These are phyloP conservation scores for Drosophila nasuta DNA, from an alignment of 1,140 invertebrate species.

Conservation along the genomic window DNA sequence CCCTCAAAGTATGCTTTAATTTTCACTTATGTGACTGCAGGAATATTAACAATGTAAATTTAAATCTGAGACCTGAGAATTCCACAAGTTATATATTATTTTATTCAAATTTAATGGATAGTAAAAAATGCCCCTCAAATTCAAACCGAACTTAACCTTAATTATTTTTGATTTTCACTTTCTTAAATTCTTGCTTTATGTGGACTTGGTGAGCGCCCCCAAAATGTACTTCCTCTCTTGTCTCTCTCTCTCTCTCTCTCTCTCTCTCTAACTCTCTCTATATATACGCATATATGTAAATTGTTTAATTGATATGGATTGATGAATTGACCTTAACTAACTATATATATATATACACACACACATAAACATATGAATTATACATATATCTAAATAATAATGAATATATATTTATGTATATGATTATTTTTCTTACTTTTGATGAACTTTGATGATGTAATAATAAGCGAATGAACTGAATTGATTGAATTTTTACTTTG, in stretches of 20 bases:
- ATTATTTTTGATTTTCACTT: constrained; percentile 22
- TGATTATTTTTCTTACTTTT: constrained; percentile 76
- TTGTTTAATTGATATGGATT: constrained; percentile 58
- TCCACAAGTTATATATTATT: neutral
- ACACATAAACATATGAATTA: constrained; percentile 6
- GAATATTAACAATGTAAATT: constrained; percentile 22
- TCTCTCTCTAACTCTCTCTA: constrained; percentile 55
- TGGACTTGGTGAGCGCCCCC: constrained; percentile 75
- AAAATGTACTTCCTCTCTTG: constrained; percentile 58
- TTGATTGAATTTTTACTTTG: constrained; percentile 79
- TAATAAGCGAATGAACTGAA: constrained; percentile 81
- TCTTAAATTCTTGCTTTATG: constrained; percentile 58
- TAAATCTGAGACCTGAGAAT: neutral
- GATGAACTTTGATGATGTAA: constrained; percentile 81
- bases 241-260: constrained; percentile 44
- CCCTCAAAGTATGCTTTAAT: constrained; percentile 27
- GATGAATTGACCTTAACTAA: constrained; percentile 56
- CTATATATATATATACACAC: constrained; percentile 32
- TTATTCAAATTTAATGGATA: neutral
- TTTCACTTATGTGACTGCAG: constrained; percentile 17
- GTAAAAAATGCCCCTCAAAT: neutral
- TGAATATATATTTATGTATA: constrained; percentile 70
- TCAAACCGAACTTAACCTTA: neutral
- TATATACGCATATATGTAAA: constrained; percentile 58
- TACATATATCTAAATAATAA: constrained; percentile 59